Evolutionary conservation across 2,888 invertebrate genomes (phyloP).

Genomic region (Cataglyphis altisquamis): DNA sequence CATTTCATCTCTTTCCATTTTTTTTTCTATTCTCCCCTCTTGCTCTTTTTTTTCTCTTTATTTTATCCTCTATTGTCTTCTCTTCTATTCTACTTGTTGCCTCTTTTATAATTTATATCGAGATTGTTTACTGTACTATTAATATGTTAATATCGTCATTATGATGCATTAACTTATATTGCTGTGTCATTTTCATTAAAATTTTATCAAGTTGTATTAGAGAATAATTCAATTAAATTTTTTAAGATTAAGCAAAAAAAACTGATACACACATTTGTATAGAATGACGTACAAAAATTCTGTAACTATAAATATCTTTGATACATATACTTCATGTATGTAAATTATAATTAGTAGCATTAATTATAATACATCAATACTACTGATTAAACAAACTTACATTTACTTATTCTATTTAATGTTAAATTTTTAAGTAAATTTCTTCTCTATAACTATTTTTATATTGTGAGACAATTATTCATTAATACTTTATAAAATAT

Average conservation of each 20-base stretch:
- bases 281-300: neutral
- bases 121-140: neutral
- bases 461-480: neutral
- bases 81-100: constrained; percentile 3
- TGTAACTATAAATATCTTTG: neutral
- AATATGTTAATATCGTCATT: neutral
- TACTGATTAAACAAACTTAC: neutral
- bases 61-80: neutral
- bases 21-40: neutral
- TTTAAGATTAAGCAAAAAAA: neutral
- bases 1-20: neutral
- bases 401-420: neutral
- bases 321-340: neutral
- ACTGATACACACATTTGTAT: neutral
- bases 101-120: constrained; percentile 15
- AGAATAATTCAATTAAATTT: neutral
- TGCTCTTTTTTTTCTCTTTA: neutral
- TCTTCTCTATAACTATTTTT: neutral
- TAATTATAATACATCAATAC: neutral
- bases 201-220: neutral
- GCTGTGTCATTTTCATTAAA: neutral
- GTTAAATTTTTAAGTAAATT: neutral
- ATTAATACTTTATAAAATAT: neutral
- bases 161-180: neutral
- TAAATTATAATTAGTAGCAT: neutral